Conservation (phyloP, 1,140 invertebrate genomes). For the Ceratina calcarata region DNA sequence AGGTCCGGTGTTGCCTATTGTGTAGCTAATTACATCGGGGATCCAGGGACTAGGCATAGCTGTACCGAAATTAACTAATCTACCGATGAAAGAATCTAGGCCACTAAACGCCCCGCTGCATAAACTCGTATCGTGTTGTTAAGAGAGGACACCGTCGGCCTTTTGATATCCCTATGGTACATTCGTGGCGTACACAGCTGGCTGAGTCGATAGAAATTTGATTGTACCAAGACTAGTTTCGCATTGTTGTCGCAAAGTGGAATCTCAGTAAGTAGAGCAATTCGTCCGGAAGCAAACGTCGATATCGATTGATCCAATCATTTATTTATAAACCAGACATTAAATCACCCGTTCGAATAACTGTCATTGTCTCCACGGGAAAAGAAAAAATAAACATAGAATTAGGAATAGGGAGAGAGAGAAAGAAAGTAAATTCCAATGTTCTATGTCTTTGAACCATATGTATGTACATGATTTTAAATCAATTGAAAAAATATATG, state of each 20-base stretch:
- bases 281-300: background rate
- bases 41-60: constrained; percentile 63
- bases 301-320: background rate
- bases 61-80: constrained; percentile 72
- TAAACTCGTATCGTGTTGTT: constrained; percentile 39
- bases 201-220: constrained; percentile 36
- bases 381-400: background rate
- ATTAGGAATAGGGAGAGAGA: no score
- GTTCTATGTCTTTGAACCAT: no score
- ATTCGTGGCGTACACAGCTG: constrained; percentile 6
- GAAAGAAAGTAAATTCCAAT: no score
- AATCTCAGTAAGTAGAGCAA: constrained; percentile 1
- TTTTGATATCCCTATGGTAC: constrained; percentile 23
- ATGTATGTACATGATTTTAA: background rate
- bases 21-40: constrained; percentile 73
- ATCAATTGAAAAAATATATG: background rate
- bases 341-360: no score
- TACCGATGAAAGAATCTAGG: constrained; percentile 68
- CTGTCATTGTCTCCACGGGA: background rate
- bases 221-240: constrained; percentile 8
- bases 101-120: constrained; percentile 53
- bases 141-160: background rate
- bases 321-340: background rate
- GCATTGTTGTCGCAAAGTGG: background rate
- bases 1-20: constrained; percentile 72